Percentiles rank a stretch among this genome's conserved stretches.
These are phyloP conservation scores for Agonopterix alstromeriana DNA, from an alignment of 2,888 invertebrate genomes.

Conservation along the genomic window DNA sequence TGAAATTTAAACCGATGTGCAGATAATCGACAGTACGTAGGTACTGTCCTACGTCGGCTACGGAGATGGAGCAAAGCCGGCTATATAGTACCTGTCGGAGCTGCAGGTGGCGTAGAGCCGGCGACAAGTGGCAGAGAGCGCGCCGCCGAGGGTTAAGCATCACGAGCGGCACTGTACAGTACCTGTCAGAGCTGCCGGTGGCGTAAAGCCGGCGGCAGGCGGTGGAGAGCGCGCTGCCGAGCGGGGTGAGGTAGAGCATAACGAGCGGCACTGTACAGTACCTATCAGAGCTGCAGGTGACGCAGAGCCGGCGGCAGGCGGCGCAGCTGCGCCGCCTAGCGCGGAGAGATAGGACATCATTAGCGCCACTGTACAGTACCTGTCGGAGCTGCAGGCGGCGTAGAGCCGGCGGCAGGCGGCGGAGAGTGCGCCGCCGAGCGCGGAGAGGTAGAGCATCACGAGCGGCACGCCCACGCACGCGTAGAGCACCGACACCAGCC, in stretches of 20 bases:
- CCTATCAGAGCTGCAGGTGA: constrained; percentile 17
- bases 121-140: constrained; percentile 87
- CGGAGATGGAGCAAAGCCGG: not conserved
- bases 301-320: constrained; percentile 83
- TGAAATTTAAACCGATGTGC: no score
- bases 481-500: constrained; percentile 88
- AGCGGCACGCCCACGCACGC: constrained; percentile 92
- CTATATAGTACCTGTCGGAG: constrained; percentile 5
- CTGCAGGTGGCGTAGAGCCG: constrained; percentile 70
- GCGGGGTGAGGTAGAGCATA: constrained; percentile 90
- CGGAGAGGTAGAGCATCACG: constrained; percentile 91
- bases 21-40: no score
- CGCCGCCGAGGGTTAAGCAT: constrained; percentile 91
- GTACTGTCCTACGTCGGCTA: no score
- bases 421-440: constrained; percentile 91
- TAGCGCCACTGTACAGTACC: constrained; percentile 84
- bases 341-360: constrained; percentile 92
- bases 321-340: constrained; percentile 89
- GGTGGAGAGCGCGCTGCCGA: constrained; percentile 90
- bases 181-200: constrained; percentile 17
- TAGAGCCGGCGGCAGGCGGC: constrained; percentile 84
- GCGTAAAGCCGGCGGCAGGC: constrained; percentile 83
- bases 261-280: constrained; percentile 89
- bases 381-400: constrained; percentile 22
- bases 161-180: constrained; percentile 90